Evolutionary conservation across 2,888 invertebrate species (phyloP).

Genomic region (Idaea straminata): DNA sequence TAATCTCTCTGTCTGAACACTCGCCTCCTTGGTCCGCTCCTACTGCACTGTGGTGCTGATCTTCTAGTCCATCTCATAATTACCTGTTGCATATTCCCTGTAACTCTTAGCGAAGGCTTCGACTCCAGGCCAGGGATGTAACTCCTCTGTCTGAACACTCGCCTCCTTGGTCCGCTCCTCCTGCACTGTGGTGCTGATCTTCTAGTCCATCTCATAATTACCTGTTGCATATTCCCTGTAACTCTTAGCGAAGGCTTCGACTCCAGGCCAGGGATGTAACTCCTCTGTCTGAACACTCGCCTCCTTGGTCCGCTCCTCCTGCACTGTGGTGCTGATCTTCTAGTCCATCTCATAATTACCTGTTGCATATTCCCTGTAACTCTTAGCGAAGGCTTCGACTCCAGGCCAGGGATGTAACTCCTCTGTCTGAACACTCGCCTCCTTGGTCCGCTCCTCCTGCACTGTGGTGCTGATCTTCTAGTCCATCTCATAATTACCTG

Average conservation of each 20-base stretch:
- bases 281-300: slow-evolving; percentile 50
- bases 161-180: slow-evolving; percentile 39
- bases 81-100: slow-evolving; percentile 78
- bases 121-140: slow-evolving; percentile 70
- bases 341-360: slow-evolving; percentile 43
- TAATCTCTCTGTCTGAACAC: slow-evolving; percentile 52
- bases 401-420: too few relatives aligned
- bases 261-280: slow-evolving; percentile 67
- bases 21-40: not conserved
- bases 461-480: too few relatives aligned
- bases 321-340: slow-evolving; percentile 10
- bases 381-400: too few relatives aligned
- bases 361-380: too few relatives aligned
- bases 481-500: too few relatives aligned
- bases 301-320: slow-evolving; percentile 37
- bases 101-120: slow-evolving; percentile 74
- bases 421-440: too few relatives aligned
- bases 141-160: slow-evolving; percentile 48
- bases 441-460: too few relatives aligned
- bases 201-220: slow-evolving; percentile 47
- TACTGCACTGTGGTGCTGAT: too few relatives aligned
- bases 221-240: slow-evolving; percentile 78
- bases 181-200: slow-evolving; percentile 6
- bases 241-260: slow-evolving; percentile 69
- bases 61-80: slow-evolving; percentile 6